phyloP scores from a whole-genome alignment of 2,888 invertebrate species.

The Mimumesa dahlbomi region DNA sequence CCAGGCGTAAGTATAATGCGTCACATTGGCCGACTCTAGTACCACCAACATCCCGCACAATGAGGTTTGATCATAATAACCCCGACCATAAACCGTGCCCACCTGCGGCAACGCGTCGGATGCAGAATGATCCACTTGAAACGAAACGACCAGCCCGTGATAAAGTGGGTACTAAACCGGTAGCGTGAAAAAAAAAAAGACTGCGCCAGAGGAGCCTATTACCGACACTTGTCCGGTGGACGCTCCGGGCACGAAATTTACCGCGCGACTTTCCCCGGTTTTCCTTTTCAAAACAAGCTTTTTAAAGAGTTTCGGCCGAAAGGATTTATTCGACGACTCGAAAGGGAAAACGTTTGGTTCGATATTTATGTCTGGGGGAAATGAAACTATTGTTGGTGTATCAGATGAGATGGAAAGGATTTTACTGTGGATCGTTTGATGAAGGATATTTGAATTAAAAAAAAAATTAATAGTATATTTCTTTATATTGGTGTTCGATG shows the following conservation, averaged over 20 bases:
- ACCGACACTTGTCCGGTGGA: conserved; percentile 53
- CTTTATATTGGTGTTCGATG: too few species aligned
- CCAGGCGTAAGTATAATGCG: conserved; percentile 16
- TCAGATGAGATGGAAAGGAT: too few species aligned
- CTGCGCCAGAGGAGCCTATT: conserved; percentile 53
- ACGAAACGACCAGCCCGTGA: conserved; percentile 58
- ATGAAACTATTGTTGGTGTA: too few species aligned
- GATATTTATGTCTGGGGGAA: too few species aligned
- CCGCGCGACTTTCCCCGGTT: not conserved
- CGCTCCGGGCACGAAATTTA: conserved; percentile 25
- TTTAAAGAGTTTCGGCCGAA: conserved; percentile 41
- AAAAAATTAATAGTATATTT: too few species aligned
- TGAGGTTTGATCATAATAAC: conserved; percentile 66
- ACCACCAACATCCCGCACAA: conserved; percentile 46
- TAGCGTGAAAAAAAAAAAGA: conserved; percentile 33
- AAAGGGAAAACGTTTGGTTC: too few species aligned
- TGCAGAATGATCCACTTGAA: conserved; percentile 66
- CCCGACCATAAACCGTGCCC: conserved; percentile 55
- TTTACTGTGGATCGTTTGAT: too few species aligned
- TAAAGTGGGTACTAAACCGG: conserved; percentile 58
- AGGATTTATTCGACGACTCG: conserved; percentile 41
- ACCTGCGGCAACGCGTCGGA: conserved; percentile 59
- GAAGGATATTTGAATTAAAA: too few species aligned
- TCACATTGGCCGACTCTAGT: not conserved
- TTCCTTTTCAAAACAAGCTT: conserved; percentile 15